Evolutionary conservation across 2,113 vertebrate species (phyloP), one percentile per base, ranked within the genome.

Genomic region (Syngnathoides biaculeatus): DNA sequence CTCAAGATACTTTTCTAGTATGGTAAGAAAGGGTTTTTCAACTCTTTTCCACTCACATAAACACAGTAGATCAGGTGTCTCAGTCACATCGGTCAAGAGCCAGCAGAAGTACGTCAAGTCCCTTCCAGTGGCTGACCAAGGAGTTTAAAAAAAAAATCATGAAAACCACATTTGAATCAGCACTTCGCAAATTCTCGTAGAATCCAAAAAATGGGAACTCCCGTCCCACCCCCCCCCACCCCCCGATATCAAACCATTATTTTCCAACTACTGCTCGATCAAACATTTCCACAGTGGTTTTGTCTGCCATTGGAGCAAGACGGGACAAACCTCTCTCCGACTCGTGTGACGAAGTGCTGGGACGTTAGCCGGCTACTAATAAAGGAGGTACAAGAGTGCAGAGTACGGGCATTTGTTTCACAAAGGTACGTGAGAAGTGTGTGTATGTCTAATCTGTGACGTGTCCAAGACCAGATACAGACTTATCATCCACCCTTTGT

Each of bases 1-100:
- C 69, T 73, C 67, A 67, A 52, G 48, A 27, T 15, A 35, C 48
- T 57, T 11, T 52, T 22, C 65, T 58, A 40, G 17, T 73, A 14
- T 20, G 17, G 26, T 20, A 50, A 38, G 43, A 64, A 26, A 63
- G 24, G 30, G 3, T 35, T 35, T 35, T 35, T 35, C 6, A 22
- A 2, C 9, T 62, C 43, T 62, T 39, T 62, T 62, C 40, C 24
- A 4, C 52, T 56, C 26, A 5, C 13, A 53, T 12, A 53, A 53
- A 53, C n/a, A 24, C 10, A 53, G 11, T 30, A 56, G 30, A 50
- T 50, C 20, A 17, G 30, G 2, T 30, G 14, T 17, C 12, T 27
- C 26, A 15, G 24, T 30, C 55, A 55, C 45, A 48, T 19, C 45
- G 17, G 1, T 19, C 45, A n/a, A 50, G 20, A 50, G 48, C 19